Conservation (phyloP, 2,113 vertebrate species). For the Oenanthe melanoleuca region DNA sequence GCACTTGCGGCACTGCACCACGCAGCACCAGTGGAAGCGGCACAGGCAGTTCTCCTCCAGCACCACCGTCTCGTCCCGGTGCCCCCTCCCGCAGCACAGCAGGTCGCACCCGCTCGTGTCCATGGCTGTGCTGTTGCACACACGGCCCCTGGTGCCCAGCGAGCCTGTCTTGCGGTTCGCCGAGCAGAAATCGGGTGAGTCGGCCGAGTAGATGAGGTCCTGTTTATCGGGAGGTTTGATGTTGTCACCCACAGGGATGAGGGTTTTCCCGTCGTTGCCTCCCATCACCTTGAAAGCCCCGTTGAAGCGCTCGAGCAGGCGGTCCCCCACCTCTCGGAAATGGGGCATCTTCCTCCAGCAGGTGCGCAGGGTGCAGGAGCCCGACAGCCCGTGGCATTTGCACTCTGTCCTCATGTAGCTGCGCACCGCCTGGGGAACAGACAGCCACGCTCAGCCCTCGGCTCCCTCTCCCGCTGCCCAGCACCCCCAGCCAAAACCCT, state of each 20-base stretch:
- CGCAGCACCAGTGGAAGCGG: slow-evolving; percentile 98
- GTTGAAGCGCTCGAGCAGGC: slow-evolving; percentile 91
- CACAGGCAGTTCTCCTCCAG: slow-evolving; percentile 96
- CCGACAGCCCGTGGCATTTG: slow-evolving; percentile 95
- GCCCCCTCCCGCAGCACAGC: slow-evolving; percentile 92
- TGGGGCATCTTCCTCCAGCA: slow-evolving; percentile 98
- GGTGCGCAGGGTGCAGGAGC: slow-evolving; percentile 93
- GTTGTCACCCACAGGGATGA: slow-evolving; percentile 90
- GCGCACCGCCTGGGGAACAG: slow-evolving; percentile 85
- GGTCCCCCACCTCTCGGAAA: slow-evolving; percentile 93
- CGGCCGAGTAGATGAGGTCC: slow-evolving; percentile 94
- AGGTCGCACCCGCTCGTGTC: slow-evolving; percentile 95
- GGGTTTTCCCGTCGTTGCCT: slow-evolving; percentile 92
- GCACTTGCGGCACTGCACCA: slow-evolving; percentile 96
- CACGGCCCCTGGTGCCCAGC: slow-evolving; percentile 88
- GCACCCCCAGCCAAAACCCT: not conserved
- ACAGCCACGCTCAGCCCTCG: not conserved
- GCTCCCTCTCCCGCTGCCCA: not conserved
- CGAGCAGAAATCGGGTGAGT: slow-evolving; percentile 95
- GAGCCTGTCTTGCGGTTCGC: slow-evolving; percentile 95
- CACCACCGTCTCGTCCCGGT: slow-evolving; percentile 88
- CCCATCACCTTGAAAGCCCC: slow-evolving; percentile 97
- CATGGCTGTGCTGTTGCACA: slow-evolving; percentile 94
- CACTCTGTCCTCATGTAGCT: slow-evolving; percentile 96
- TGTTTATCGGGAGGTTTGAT: slow-evolving; percentile 92